A percentile compares a stretch with the other conserved stretches of the same genome.
phyloP scores from a whole-genome alignment of 1,140 invertebrate species.

The roundworm (Caenorhabditis elegans) region WBcel235 BX284606.5:16073001-16073500 shows the following conservation, averaged over 20 bases:
- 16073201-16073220: background rate
- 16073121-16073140: too few species aligned
- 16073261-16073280: background rate
- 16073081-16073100: too few species aligned
- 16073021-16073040: background rate
- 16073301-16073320: background rate
- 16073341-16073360: slow-evolving; percentile 40
- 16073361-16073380: slow-evolving; percentile 55
- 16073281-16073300: background rate
- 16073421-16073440: background rate
- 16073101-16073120: too few species aligned
- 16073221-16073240: background rate
- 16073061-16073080: too few species aligned
- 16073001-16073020: background rate
- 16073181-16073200: background rate
- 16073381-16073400: slow-evolving; percentile 53
- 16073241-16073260: background rate
- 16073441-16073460: background rate
- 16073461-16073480: background rate
- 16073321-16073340: background rate
- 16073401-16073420: background rate
- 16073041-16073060: background rate
- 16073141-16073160: too few species aligned
- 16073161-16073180: background rate
- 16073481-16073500: slow-evolving; percentile 5